Evolutionary conservation across 2,113 vertebrate genomes (phyloP).

Genomic region (Arizona elegans): DNA sequence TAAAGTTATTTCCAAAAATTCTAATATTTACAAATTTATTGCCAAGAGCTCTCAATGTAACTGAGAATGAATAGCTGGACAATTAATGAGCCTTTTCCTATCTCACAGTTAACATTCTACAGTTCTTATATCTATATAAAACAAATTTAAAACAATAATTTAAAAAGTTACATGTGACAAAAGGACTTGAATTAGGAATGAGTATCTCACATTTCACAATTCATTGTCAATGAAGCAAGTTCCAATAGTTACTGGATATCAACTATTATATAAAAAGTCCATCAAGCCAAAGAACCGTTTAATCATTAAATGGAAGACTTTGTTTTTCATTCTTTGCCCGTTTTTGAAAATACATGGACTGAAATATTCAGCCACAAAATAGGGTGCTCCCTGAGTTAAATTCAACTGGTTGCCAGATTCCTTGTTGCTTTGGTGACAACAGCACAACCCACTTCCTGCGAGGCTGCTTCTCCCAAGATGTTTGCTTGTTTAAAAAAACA

Average conservation of each 20-base stretch:
- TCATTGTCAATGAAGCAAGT: neutral
- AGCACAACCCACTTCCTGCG: neutral
- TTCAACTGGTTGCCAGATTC: neutral
- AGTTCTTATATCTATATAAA: neutral
- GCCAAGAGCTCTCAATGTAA: neutral
- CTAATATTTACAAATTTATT: conserved; percentile 6
- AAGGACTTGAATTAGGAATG: neutral
- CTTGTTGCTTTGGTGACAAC: neutral
- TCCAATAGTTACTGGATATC: neutral
- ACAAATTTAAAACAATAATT: neutral
- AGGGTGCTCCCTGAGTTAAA: neutral
- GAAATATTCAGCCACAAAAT: neutral
- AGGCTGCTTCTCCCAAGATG: neutral
- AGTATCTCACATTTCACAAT: neutral
- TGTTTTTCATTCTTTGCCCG: neutral
- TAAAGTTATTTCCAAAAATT: neutral
- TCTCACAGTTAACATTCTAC: neutral
- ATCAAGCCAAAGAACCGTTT: neutral
- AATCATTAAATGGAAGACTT: too few relatives aligned
- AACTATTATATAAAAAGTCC: neutral
- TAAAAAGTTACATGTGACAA: neutral
- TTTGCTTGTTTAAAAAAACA: neutral
- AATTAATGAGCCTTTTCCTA: neutral
- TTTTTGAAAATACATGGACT: neutral
- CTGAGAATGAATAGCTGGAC: neutral